Evolutionary conservation across 2,113 vertebrate species (phyloP).

Genomic region (Callipepla squamata): DNA sequence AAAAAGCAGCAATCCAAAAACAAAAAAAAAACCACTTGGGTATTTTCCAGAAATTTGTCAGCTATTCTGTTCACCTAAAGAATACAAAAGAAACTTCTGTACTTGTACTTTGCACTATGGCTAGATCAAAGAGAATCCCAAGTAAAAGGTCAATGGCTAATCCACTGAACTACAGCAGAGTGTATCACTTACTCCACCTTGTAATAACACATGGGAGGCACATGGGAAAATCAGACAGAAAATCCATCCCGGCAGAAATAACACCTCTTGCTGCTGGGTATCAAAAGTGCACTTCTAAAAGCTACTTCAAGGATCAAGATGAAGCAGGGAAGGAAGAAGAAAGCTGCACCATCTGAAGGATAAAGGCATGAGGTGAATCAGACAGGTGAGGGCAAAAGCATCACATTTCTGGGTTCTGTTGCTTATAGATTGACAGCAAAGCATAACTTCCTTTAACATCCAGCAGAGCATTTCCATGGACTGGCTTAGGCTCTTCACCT

Average conservation of each 20-base stretch:
- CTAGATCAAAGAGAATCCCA: background rate
- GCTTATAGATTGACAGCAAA: background rate
- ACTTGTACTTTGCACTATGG: background rate
- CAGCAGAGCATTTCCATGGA: rapidly evolving
- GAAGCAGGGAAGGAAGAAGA: background rate
- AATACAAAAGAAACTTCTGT: rapidly evolving
- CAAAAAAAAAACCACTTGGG: rapidly evolving
- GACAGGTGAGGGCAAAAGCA: background rate
- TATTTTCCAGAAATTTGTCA: background rate
- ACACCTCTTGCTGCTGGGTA: background rate
- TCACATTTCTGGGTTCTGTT: rapidly evolving
- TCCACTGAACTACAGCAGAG: background rate
- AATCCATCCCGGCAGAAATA: slow-evolving; percentile 5
- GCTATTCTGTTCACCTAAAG: rapidly evolving
- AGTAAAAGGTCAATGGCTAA: background rate
- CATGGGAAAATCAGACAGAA: background rate
- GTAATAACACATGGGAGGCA: background rate
- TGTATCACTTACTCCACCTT: background rate
- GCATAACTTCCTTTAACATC: background rate
- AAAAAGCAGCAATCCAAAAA: background rate
- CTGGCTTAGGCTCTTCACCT: background rate
- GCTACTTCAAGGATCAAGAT: background rate
- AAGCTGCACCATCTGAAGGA: background rate
- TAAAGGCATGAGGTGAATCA: background rate
- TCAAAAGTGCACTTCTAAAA: background rate